A percentile compares a stretch with the other conserved stretches of the same genome.
Evolutionary conservation across 1,140 invertebrate species (phyloP).

Genomic region (Mizuhopecten yessoensis): DNA sequence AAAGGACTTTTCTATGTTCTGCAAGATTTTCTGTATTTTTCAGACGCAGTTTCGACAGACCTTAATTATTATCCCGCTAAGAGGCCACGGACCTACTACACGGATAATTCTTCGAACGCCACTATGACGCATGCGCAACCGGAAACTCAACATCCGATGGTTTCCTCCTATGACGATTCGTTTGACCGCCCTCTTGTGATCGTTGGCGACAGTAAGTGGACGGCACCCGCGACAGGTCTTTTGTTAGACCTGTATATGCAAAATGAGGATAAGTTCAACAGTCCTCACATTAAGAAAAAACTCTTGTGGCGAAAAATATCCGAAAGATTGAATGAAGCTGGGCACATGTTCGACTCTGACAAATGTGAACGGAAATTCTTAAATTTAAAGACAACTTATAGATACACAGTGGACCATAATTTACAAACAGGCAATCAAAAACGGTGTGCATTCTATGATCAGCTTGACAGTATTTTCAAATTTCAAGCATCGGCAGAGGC

Average conservation of each 20-base stretch:
- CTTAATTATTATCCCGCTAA: neutral
- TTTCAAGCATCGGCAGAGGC: slow-evolving; percentile 18
- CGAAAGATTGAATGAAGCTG: slow-evolving; percentile 55
- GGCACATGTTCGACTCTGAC: slow-evolving; percentile 58
- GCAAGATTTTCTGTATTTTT: too few species aligned
- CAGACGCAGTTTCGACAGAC: neutral
- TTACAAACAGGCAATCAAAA: slow-evolving; percentile 54
- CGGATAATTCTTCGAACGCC: neutral
- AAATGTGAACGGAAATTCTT: slow-evolving; percentile 60
- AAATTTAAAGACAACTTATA: slow-evolving; percentile 57
- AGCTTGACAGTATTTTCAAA: slow-evolving; percentile 56
- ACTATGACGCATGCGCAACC: neutral
- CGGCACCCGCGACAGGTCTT: slow-evolving; percentile 49
- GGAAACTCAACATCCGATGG: neutral
- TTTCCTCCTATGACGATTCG: neutral
- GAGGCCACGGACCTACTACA: neutral
- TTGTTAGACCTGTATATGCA: slow-evolving; percentile 56
- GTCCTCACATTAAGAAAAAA: slow-evolving; percentile 60
- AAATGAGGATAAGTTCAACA: slow-evolving; percentile 58
- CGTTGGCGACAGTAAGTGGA: slow-evolving; percentile 57
- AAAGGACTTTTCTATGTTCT: too few species aligned
- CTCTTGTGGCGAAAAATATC: slow-evolving; percentile 59
- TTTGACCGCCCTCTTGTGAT: slow-evolving; percentile 9
- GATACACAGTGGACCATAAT: slow-evolving; percentile 59
- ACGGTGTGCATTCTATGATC: slow-evolving; percentile 57